Conservation (phyloP, 1,140 invertebrate genomes). For the Diorhabda carinulata region DNA sequence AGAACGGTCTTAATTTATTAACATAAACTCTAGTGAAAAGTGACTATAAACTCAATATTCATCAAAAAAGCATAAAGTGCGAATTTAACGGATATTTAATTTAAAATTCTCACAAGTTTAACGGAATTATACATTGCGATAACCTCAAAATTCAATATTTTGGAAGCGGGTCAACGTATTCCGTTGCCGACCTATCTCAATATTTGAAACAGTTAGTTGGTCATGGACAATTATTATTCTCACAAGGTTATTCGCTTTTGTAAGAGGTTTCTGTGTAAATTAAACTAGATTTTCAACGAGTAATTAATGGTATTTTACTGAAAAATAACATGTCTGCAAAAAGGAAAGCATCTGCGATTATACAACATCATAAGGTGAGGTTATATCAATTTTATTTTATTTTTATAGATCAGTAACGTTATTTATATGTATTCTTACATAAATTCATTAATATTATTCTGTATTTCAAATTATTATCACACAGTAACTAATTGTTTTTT, state of each 20-base stretch:
- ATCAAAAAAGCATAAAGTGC: too few relatives aligned
- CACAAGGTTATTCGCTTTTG: conserved; percentile 10
- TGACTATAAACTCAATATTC: too few relatives aligned
- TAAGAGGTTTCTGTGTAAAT: conserved; percentile 7
- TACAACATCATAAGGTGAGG: conserved; percentile 59
- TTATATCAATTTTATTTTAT: neutral
- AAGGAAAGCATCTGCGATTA: conserved; percentile 58
- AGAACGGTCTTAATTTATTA: too few relatives aligned
- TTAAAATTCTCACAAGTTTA: too few relatives aligned
- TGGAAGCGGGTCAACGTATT: conserved; percentile 15
- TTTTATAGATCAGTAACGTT: too few relatives aligned
- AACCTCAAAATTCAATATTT: conserved; percentile 6
- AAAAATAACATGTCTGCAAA: conserved; percentile 52
- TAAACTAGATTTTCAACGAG: neutral
- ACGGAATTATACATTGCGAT: neutral
- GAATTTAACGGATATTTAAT: too few relatives aligned
- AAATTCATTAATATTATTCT: too few relatives aligned
- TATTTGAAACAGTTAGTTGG: conserved; percentile 44
- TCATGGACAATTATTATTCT: conserved; percentile 33
- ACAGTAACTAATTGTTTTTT: too few relatives aligned
- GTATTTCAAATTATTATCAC: too few relatives aligned
- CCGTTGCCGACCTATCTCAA: conserved; percentile 41
- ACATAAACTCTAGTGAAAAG: too few relatives aligned
- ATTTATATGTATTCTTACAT: too few relatives aligned
- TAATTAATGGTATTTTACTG: neutral